Evolutionary conservation across 2,113 vertebrate genomes (phyloP).

Genomic region (Nothobranchius kuhntae): DNA sequence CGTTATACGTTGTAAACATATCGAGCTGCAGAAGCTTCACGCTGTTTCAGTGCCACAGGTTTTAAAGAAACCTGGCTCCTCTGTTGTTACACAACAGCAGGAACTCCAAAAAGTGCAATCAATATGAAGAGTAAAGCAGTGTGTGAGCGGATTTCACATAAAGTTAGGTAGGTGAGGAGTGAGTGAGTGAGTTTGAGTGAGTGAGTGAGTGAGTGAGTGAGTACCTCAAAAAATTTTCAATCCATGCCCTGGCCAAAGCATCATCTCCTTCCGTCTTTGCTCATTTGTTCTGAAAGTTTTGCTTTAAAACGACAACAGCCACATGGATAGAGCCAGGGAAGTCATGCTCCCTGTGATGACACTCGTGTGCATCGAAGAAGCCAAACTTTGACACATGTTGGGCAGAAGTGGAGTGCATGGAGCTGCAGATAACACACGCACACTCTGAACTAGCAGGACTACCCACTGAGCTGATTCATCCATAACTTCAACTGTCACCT

Average conservation of each 20-base stretch:
- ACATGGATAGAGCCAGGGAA: neutral
- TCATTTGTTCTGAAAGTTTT: too few relatives aligned
- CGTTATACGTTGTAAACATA: conserved; percentile 44
- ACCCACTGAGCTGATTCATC: conserved; percentile 17
- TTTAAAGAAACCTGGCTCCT: conserved; percentile 1
- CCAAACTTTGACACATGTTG: conserved; percentile 19
- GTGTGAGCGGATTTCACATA: neutral
- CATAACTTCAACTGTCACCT: conserved; percentile 11
- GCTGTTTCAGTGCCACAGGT: conserved; percentile 37
- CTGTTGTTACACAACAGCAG: conserved; percentile 27
- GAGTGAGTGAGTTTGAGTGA: too few relatives aligned
- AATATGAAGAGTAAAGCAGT: conserved; percentile 1
- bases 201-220: too few relatives aligned
- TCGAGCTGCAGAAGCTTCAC: conserved; percentile 31
- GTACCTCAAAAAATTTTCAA: neutral
- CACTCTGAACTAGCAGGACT: conserved; percentile 11
- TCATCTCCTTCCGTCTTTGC: neutral
- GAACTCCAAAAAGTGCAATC: conserved; percentile 11
- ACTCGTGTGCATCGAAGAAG: conserved; percentile 43
- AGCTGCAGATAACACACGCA: conserved; percentile 37
- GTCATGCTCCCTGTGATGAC: neutral
- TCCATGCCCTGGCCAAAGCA: neutral
- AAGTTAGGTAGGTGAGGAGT: neutral
- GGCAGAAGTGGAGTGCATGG: conserved; percentile 5
- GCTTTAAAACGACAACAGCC: conserved; percentile 1